phyloP scores from a whole-genome alignment of 2,113 vertebrate genomes.

The Oncorhynchus kisutch region DNA sequence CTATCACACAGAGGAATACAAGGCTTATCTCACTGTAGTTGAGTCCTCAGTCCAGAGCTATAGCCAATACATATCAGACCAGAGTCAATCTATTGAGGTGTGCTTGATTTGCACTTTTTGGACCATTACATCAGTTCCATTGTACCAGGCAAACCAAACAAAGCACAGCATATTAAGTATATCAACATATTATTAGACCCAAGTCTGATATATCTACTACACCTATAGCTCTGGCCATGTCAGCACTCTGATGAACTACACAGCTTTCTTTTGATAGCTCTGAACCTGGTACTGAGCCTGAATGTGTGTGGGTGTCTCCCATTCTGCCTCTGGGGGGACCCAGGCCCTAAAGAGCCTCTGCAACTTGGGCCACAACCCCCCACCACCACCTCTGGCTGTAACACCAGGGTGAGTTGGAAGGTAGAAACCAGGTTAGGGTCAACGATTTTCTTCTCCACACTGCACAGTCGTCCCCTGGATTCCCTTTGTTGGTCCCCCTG shows the following conservation, averaged over 20 bases:
- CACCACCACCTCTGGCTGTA: conserved; percentile 77
- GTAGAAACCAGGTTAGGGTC: conserved; percentile 86
- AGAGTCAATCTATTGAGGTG: no score
- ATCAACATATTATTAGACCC: no score
- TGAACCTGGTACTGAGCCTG: conserved; percentile 83
- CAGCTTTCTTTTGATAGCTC: conserved; percentile 90
- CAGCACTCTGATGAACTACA: conserved; percentile 92
- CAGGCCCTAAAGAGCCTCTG: conserved; percentile 80
- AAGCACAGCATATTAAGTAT: no score
- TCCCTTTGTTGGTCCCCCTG: conserved; percentile 66
- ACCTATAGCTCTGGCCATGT: conserved; percentile 39
- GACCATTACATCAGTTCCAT: no score
- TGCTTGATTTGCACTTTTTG: no score
- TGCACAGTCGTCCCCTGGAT: conserved; percentile 49
- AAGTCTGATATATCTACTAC: no score
- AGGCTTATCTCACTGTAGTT: no score
- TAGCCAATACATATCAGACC: no score
- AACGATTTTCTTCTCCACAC: conserved; percentile 82
- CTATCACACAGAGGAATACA: no score
- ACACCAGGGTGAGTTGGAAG: conserved; percentile 87
- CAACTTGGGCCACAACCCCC: conserved; percentile 85
- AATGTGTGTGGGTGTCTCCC: conserved; percentile 42
- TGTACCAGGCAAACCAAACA: no score
- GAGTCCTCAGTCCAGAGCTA: no score
- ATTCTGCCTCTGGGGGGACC: conserved; percentile 62